Conservation (phyloP, 2,797 vertebrate genomes). For the Sciurus carolinensis region DNA sequence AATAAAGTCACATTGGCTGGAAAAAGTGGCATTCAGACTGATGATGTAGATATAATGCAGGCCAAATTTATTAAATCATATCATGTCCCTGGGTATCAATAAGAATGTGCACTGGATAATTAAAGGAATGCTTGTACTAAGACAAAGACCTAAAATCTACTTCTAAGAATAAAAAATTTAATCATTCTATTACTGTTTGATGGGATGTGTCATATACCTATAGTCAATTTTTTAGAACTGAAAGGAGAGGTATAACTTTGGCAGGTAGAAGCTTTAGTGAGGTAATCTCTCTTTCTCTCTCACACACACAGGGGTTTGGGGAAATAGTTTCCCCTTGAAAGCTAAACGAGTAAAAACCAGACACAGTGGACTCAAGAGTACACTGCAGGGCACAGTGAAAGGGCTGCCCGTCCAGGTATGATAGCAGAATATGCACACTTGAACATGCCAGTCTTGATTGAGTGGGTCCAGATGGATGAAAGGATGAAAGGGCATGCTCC, state of each 20-base stretch:
- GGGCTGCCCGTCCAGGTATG: neutral
- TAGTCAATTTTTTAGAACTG: neutral
- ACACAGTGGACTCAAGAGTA: neutral
- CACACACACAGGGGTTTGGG: neutral
- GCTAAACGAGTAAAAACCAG: neutral
- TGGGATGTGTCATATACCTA: neutral
- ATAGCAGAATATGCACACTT: neutral
- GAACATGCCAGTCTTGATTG: neutral
- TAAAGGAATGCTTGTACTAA: slow-evolving; percentile 1
- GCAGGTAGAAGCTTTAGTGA: neutral
- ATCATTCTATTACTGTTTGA: slow-evolving; percentile 46
- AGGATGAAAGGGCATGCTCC: neutral
- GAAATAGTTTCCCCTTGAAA: slow-evolving; percentile 53
- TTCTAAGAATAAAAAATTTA: slow-evolving; percentile 34
- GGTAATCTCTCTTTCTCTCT: neutral
- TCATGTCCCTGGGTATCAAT: neutral
- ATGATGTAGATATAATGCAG: neutral
- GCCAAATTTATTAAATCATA: slow-evolving; percentile 13
- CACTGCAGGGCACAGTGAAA: neutral
- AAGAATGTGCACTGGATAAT: slow-evolving; percentile 21
- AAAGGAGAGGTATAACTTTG: slow-evolving; percentile 31
- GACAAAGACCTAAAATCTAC: slow-evolving; percentile 13
- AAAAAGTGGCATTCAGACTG: neutral
- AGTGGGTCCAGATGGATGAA: neutral
- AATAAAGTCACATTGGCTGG: neutral